Conservation (phyloP, 2,797 vertebrate genomes). For the Tapera naevia region DNA sequence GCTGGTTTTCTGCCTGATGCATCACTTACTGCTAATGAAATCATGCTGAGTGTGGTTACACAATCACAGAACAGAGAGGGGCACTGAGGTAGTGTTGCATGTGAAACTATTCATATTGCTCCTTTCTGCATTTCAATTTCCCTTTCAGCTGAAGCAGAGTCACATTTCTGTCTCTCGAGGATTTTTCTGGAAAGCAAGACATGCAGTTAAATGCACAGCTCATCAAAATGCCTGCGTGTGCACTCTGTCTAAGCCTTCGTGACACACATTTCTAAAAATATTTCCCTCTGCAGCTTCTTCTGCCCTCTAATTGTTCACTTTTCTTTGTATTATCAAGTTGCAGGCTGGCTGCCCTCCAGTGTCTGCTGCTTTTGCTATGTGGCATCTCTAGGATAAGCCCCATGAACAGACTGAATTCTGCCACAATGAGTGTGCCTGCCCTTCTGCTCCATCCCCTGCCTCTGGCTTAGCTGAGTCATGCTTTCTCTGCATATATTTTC, state of each 20-base stretch:
- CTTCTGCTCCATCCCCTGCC: neutral
- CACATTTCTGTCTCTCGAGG: neutral
- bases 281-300: neutral
- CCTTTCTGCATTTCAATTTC: neutral
- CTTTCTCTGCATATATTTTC: neutral
- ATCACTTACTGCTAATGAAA: neutral
- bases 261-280: neutral
- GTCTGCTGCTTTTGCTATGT: conserved; percentile 6
- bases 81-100: neutral
- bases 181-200: neutral
- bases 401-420: neutral
- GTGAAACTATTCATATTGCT: neutral
- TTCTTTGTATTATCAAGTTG: conserved; percentile 19
- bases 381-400: neutral
- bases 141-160: neutral
- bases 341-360: conserved; percentile 16
- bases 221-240: neutral
- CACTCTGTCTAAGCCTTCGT: neutral
- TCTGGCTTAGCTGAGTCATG: neutral
- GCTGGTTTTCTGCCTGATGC: neutral
- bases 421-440: neutral
- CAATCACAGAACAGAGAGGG: neutral
- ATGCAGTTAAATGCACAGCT: neutral
- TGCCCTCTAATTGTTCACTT: conserved; percentile 34
- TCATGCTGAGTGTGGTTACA: neutral